A percentile compares a stretch with the other conserved stretches of the same genome.
phyloP scores from a whole-genome alignment of 2,888 invertebrate genomes.

The Phasia obesa region DNA sequence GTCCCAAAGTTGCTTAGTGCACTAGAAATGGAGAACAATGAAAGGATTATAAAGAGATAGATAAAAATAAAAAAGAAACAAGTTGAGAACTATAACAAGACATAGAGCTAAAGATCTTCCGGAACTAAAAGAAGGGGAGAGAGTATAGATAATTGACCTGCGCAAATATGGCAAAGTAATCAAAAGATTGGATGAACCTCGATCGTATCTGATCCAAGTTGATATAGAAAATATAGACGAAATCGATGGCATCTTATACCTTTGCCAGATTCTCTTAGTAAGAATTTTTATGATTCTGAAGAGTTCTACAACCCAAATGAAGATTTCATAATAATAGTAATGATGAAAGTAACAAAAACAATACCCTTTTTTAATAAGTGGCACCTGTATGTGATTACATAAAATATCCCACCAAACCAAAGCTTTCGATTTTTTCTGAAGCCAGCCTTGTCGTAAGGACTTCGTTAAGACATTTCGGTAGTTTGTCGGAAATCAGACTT shows the following conservation, averaged over 20 bases:
- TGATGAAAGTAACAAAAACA: too few species aligned
- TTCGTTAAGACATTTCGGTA: too few species aligned
- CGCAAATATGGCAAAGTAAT: neutral
- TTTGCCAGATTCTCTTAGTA: neutral
- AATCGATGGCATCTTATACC: neutral
- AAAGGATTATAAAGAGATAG: neutral
- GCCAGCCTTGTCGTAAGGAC: too few species aligned
- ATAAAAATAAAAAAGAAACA: slow-evolving; percentile 3
- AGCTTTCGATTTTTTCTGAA: too few species aligned
- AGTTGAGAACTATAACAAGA: slow-evolving; percentile 30
- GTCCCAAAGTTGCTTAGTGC: slow-evolving; percentile 22
- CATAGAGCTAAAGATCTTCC: slow-evolving; percentile 29
- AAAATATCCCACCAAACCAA: too few species aligned
- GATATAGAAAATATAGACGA: too few species aligned
- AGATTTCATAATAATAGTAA: slow-evolving; percentile 24
- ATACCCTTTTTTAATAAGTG: too few species aligned
- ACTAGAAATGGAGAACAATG: neutral
- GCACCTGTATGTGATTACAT: too few species aligned
- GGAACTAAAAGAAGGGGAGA: slow-evolving; percentile 40
- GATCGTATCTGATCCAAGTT: too few species aligned
- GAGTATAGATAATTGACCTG: slow-evolving; percentile 35
- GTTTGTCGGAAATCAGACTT: too few species aligned
- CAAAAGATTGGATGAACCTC: too few species aligned
- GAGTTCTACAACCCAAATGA: slow-evolving; percentile 16
- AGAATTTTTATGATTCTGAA: neutral